phyloP scores from a whole-genome alignment of 2,888 invertebrate genomes.

The Rhabditophanes sp. region DNA sequence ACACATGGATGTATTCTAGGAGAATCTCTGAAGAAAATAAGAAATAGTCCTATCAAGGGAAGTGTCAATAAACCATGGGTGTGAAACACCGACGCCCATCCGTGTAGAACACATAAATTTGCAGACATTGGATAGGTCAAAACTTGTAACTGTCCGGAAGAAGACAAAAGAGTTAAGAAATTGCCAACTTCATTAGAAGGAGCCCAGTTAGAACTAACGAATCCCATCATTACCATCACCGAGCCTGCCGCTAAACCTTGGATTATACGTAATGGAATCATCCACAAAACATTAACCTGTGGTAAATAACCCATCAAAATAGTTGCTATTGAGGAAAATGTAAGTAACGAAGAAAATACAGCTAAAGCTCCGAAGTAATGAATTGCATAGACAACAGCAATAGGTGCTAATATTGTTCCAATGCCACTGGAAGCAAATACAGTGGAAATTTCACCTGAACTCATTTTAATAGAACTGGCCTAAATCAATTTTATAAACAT shows the following conservation, averaged over 20 bases:
- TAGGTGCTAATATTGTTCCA: too few relatives aligned
- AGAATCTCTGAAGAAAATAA: slow-evolving; percentile 15
- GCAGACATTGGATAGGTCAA: slow-evolving; percentile 24
- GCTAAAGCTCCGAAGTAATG: slow-evolving; percentile 9
- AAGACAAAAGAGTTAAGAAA: slow-evolving; percentile 20
- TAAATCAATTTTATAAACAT: too few relatives aligned
- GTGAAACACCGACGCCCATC: slow-evolving; percentile 20
- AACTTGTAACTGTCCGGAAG: slow-evolving; percentile 21
- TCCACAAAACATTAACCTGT: too few relatives aligned
- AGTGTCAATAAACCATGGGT: slow-evolving; percentile 13
- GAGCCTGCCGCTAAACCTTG: slow-evolving; percentile 13
- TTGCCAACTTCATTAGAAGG: slow-evolving; percentile 20
- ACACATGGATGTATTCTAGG: slow-evolving; percentile 16
- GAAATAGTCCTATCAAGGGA: slow-evolving; percentile 11
- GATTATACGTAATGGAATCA: slow-evolving; percentile 7
- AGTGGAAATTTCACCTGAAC: slow-evolving; percentile 10
- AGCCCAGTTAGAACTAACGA: slow-evolving; percentile 19
- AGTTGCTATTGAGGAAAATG: slow-evolving; percentile 14
- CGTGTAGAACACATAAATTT: slow-evolving; percentile 16
- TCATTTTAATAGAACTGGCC: slow-evolving; percentile 10
- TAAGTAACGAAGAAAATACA: slow-evolving; percentile 11
- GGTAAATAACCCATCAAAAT: slow-evolving; percentile 9
- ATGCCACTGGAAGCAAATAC: slow-evolving; percentile 12
- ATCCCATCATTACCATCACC: slow-evolving; percentile 19
- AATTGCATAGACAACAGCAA: slow-evolving; percentile 9